Evolutionary conservation across 1,140 invertebrate genomes (phyloP).

Genomic region (Planococcus citri): DNA sequence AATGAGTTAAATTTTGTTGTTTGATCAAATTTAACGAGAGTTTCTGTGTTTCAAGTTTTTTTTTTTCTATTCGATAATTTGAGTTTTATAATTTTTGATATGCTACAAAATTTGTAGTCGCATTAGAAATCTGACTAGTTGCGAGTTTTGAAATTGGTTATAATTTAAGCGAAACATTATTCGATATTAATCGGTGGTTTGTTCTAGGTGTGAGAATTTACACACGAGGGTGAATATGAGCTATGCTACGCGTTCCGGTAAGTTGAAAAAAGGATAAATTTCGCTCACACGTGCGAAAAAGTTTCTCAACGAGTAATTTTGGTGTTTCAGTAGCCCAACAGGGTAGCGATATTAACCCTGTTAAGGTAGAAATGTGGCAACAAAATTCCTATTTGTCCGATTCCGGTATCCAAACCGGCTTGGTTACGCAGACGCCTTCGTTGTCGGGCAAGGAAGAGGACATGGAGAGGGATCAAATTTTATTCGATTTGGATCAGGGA

Average conservation of each 20-base stretch:
- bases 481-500: slow-evolving; percentile 84
- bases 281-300: no score
- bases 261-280: not conserved
- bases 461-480: slow-evolving; percentile 70
- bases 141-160: no score
- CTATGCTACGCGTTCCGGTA: not conserved
- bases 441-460: slow-evolving; percentile 70
- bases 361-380: slow-evolving; percentile 49
- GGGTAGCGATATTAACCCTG: slow-evolving; percentile 27
- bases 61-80: no score
- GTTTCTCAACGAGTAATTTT: not conserved
- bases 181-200: no score
- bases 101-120: no score
- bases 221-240: not conserved
- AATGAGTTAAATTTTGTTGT: no score
- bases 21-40: no score
- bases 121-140: no score
- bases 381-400: slow-evolving; percentile 44
- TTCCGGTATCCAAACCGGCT: slow-evolving; percentile 92
- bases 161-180: no score
- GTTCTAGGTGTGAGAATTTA: not conserved
- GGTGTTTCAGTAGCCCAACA: not conserved
- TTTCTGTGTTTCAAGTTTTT: no score
- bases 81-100: no score
- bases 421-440: slow-evolving; percentile 83